Base-by-base conservation (phyloP, 2,888 invertebrate genomes). In the Ophion costatus region DNA sequence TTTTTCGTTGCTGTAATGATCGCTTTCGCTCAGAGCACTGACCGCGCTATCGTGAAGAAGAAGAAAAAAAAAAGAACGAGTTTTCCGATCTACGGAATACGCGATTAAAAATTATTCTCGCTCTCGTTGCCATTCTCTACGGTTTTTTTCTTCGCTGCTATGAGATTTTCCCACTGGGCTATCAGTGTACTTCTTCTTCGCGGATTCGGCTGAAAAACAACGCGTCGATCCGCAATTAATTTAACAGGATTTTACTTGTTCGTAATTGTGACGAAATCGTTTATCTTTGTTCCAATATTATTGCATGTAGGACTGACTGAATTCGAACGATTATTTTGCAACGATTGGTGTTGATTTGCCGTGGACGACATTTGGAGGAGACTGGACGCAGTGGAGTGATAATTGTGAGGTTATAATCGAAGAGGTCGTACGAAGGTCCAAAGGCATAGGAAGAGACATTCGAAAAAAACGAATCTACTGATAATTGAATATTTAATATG, bases 161-260 rank as follows among this genome's bases (percentile, higher is more conserved):
- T 97, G 88, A 97, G 94, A 85, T 96, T 97, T 94, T 97, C 97
- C 96, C 97, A 97, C 93, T 97, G 96, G 88, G 96, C 97, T 90
- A 97, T 97, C 86, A 97, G 94, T 64, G 97, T 96, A 90, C 96
- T 96, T 17, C 97, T 96, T 73, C 94, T 91, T 86, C 94, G 93
- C 86, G 89, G 92, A 88, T 90, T 90, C 66, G 90, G 90, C 91
- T 92, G 86, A 9, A 89, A 89, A 45, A 64, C 22, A 45, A 66
- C n/a, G 17, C 3, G 4, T 14, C 17, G 22, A 24, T 24, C 4
- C 2, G 24, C 24, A 6, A 66, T 63, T 10, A 14, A 64, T 71
- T 7, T 59, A 2, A 17, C n/a, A 14, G 17, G 45, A 14, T 51
- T 51, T 51, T 17, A 38, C 38, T 38, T 5, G 7, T 38, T 9